Base-by-base conservation (phyloP, 92 coral and sea anemone genomes). In the Zoanthus sociatus region DNA sequence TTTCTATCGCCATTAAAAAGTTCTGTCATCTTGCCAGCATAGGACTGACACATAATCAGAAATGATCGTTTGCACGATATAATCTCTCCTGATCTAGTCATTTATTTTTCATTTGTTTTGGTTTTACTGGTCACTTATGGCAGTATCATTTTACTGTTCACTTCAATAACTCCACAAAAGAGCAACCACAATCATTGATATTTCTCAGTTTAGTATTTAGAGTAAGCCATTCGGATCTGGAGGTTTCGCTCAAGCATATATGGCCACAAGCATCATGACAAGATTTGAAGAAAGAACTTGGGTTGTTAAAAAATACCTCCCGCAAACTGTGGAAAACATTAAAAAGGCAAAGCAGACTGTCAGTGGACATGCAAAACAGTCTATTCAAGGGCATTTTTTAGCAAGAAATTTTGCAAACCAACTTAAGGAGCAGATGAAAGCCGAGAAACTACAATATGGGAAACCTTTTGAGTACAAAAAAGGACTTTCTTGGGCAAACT, bases 381-480 rank as follows among this genome's bases (percentile, higher is more conserved):
- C 70, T 58, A 76, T 86, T 3, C 83, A 86, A 63, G 79, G 78
- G 61, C 89, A 76, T 60, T 58, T 58, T 2, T 66, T 86, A 7
- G 73, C 73, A 18, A 68, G 18, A 37, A 85, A 85, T 20, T 6
- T 85, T 73, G 88, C 88, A 20, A 55, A 17, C 15, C 73, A 86
- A 86, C 51, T 85, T 13, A 20, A 54, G 60, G 60, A 54, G 8
- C 60, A 76, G 33, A 83, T 60, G 77, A 60, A 50, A 44, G 54
- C 48, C 14, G 56, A 45, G 11, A 75, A 12, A 54, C 7, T 53
- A 45, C 68, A 69, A 64, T 91, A 30, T 67, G 94, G 93, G 72
- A 71, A 91, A 71, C 76, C 93, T 7, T 82, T 91, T 47, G 78
- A 33, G 54, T 91, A 76, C 73, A 87, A 83, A 54, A 87, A 71